These are phyloP conservation scores for Scophthalmus maximus DNA, from an alignment of 2,113 vertebrate species.

Conservation along the genomic window DNA sequence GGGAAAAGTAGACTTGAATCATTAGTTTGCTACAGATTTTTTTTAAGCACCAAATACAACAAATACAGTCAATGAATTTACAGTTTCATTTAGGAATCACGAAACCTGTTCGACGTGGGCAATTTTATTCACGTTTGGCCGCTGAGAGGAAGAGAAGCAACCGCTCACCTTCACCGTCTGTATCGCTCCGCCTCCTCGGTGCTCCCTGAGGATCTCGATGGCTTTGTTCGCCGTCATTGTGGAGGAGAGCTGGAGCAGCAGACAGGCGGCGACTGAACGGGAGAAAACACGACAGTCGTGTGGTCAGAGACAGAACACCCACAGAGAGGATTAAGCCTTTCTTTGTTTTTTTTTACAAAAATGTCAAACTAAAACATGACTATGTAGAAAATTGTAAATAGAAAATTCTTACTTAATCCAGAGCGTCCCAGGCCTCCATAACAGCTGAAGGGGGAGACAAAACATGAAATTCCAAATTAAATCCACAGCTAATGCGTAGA, in stretches of 20 bases:
- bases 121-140: no score
- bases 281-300: conserved; percentile 16
- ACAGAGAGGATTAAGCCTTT: no score
- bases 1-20: background rate
- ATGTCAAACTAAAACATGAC: no score
- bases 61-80: no score
- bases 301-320: background rate
- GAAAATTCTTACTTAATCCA: conserved; percentile 84
- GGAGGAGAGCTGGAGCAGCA: conserved; percentile 87
- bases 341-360: no score
- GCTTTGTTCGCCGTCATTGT: conserved; percentile 84
- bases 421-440: conserved; percentile 90
- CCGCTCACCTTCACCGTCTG: conserved; percentile 89
- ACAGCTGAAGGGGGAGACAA: conserved; percentile 82
- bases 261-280: conserved; percentile 88
- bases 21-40: no score
- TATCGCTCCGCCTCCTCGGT: conserved; percentile 88
- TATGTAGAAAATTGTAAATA: background rate
- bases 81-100: no score
- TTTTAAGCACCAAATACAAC: no score
- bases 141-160: no score
- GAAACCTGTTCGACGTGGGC: no score
- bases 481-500: background rate
- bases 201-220: conserved; percentile 86
- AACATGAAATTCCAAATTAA: conserved; percentile 12